These are phyloP conservation scores for Corbicula japonica DNA, from an alignment of 2,888 invertebrate species.

Conservation along the genomic window DNA sequence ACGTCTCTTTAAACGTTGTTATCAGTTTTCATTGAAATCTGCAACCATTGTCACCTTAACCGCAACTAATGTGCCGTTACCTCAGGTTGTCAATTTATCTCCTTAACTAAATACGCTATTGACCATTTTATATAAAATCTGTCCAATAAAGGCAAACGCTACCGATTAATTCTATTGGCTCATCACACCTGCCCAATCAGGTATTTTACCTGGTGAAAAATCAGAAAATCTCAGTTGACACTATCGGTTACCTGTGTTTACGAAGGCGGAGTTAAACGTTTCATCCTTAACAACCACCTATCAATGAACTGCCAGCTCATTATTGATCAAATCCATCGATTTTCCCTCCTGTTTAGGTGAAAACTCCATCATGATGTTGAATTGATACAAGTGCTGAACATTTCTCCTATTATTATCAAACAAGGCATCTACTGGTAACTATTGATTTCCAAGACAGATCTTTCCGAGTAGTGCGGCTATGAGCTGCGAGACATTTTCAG, in stretches of 20 bases:
- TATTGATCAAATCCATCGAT: conserved; percentile 45
- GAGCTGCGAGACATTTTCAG: too few species aligned
- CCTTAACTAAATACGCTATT: background rate
- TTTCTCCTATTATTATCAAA: conserved; percentile 28
- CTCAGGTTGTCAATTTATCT: conserved; percentile 45
- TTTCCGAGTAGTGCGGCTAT: too few species aligned
- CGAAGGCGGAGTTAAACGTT: conserved; percentile 12
- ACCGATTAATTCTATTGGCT: conserved; percentile 42
- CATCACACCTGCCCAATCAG: conserved; percentile 56
- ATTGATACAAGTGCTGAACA: conserved; percentile 8
- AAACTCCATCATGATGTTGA: conserved; percentile 11
- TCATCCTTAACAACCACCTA: conserved; percentile 31
- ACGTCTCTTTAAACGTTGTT: too few species aligned
- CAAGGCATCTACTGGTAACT: conserved; percentile 17
- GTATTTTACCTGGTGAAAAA: conserved; percentile 52
- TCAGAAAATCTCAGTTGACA: conserved; percentile 34
- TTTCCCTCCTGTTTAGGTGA: conserved; percentile 46
- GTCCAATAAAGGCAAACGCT: conserved; percentile 44
- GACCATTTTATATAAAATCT: conserved; percentile 7
- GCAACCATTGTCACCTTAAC: conserved; percentile 7
- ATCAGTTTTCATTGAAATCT: conserved; percentile 12
- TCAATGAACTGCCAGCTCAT: conserved; percentile 23
- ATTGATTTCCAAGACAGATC: conserved; percentile 26
- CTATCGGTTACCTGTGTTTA: conserved; percentile 53
- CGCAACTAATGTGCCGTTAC: conserved; percentile 29